Evolutionary conservation across 2,888 invertebrate species (phyloP).

Genomic region (Alentia gelatinosa): DNA sequence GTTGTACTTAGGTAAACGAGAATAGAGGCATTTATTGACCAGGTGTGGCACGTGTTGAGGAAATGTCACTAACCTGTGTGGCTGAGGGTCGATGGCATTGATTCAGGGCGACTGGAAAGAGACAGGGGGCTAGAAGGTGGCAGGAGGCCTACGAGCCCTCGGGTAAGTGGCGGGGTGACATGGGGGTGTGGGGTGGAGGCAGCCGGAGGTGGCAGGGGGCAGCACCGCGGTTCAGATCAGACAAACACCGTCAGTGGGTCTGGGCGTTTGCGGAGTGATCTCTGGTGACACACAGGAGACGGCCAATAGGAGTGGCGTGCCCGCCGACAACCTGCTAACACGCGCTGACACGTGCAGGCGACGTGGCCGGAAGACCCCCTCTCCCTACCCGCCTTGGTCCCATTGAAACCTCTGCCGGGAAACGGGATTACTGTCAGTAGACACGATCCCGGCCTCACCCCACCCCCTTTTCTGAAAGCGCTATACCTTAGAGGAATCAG

Average conservation of each 20-base stretch:
- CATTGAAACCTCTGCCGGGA: too few relatives aligned
- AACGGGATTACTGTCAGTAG: too few relatives aligned
- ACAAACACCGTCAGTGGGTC: too few relatives aligned
- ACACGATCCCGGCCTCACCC: too few relatives aligned
- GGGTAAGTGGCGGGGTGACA: not conserved
- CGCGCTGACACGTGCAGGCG: not conserved
- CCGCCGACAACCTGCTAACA: not conserved
- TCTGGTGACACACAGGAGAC: not conserved
- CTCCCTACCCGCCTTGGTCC: too few relatives aligned
- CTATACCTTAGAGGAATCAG: too few relatives aligned
- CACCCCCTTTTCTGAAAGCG: too few relatives aligned
- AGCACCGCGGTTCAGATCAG: too few relatives aligned
- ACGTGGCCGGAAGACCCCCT: too few relatives aligned
- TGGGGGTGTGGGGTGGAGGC: not conserved
- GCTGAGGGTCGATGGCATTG: not conserved
- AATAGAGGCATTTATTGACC: slow-evolving; percentile 2
- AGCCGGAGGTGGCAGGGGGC: not conserved
- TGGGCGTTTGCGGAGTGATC: not conserved
- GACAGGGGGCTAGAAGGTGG: not conserved
- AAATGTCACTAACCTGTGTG: slow-evolving; percentile 20
- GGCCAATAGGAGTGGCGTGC: not conserved
- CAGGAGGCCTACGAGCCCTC: not conserved
- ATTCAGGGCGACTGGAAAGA: not conserved
- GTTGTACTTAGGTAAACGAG: slow-evolving; percentile 17
- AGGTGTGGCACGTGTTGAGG: not conserved